Percentiles rank a stretch among this genome's conserved stretches.
Conservation (phyloP, 2,888 invertebrate species). For the Metacarcinus magister region DNA sequence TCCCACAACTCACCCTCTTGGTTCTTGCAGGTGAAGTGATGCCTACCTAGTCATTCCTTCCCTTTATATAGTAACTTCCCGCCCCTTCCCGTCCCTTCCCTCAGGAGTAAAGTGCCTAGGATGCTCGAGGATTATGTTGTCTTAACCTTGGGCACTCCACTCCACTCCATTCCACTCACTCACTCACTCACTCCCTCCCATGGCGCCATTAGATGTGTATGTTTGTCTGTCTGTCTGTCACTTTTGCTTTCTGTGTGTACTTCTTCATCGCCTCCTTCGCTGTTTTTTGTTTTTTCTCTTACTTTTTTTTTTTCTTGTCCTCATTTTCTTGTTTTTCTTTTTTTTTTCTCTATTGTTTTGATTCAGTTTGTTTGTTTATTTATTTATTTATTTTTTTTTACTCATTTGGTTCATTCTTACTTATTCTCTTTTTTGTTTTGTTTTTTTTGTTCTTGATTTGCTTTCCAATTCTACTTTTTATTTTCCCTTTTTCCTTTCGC, state of each 20-base stretch:
- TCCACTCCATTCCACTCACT: no score
- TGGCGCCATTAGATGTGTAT: neutral
- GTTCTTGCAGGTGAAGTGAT: neutral
- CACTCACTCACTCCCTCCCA: neutral
- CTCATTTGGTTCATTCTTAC: no score
- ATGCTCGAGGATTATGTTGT: neutral
- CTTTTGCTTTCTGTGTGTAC: neutral
- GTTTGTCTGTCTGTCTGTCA: neutral
- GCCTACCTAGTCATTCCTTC: neutral
- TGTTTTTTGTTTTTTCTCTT: neutral
- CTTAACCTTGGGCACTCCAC: neutral
- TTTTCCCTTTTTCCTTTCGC: neutral
- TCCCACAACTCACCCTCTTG: neutral
- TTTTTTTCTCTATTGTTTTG: neutral
- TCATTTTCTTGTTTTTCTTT: neutral
- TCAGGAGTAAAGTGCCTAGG: neutral
- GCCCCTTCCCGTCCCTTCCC: slow-evolving; percentile 7
- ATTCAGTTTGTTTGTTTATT: no score
- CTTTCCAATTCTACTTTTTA: neutral
- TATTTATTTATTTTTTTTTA: no score
- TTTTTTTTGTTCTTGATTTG: neutral
- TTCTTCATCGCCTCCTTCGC: no score
- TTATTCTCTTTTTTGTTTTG: no score
- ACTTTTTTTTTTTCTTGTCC: neutral
- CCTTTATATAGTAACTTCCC: neutral